Evolutionary conservation across 2,888 invertebrate species (phyloP).

Genomic region (Hyppa rectilinea): DNA sequence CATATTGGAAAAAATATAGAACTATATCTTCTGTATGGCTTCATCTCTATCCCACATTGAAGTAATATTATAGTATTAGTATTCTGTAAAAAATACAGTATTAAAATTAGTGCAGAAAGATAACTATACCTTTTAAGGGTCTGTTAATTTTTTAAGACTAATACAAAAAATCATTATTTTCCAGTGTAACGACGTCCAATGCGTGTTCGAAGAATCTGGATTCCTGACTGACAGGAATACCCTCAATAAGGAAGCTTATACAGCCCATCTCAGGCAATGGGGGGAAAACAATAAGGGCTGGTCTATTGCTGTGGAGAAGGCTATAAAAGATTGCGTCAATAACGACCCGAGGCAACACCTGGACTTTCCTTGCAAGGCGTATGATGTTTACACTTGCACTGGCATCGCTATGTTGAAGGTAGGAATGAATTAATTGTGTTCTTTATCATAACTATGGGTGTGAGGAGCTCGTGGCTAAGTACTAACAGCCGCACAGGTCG

Average conservation of each 20-base stretch:
- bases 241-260: slow-evolving; percentile 82
- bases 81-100: neutral
- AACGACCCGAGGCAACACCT: slow-evolving; percentile 83
- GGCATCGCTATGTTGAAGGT: slow-evolving; percentile 88
- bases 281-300: slow-evolving; percentile 78
- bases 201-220: slow-evolving; percentile 85
- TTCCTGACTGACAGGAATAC: slow-evolving; percentile 80
- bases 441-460: too few species aligned
- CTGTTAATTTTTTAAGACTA: neutral
- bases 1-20: too few species aligned
- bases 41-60: too few species aligned
- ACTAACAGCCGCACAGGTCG: too few species aligned
- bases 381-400: slow-evolving; percentile 86
- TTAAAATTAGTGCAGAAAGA: neutral
- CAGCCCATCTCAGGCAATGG: slow-evolving; percentile 80
- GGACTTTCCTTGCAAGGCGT: slow-evolving; percentile 82
- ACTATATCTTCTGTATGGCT: too few species aligned
- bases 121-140: neutral
- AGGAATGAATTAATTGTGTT: slow-evolving; percentile 5
- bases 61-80: too few species aligned
- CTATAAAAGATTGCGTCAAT: slow-evolving; percentile 83
- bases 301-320: slow-evolving; percentile 80
- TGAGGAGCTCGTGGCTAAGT: too few species aligned
- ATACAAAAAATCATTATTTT: slow-evolving; percentile 38
- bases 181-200: slow-evolving; percentile 86